Evolutionary conservation across 2,888 invertebrate genomes (phyloP), one percentile per base, ranked within the genome.

Genomic region (Nysson spinosus): DNA sequence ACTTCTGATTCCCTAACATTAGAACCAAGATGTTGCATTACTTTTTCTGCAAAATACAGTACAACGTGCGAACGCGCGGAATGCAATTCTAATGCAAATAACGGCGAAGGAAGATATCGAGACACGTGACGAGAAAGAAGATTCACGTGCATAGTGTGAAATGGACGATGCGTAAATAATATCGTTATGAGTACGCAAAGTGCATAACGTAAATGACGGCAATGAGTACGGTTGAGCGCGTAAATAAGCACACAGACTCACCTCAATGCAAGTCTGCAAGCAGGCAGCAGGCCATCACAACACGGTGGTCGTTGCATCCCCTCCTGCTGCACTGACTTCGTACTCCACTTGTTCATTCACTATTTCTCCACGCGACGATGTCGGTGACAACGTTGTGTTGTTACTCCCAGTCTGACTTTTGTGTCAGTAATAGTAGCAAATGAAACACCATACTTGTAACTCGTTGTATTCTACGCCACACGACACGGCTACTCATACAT

Each of bases 221-320:
- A 55, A 24, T 55, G 50, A 32, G 30, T 46, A 32, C 43, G 39
- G 49, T 49, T 35, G 49, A 57, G 43, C 61, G 46, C 40, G 28
- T 30, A 30, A 49, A 40, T 40, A 51, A 52, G 47, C 16, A 37
- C 20, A 52, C 16, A 54, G 32, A 72, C 77, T 55, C 61, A 80
- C 78, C 78, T 76, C 66, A 65, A 63, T 58, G 30, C 46, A 47
- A 75, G 65, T 73, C 67, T 67, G 56, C 54, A 65, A 72, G 58
- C 67, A 67, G 68, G 71, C 74, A 77, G 67, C 73, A 64, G 75
- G 64, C 64, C 61, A 72, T 78, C 60, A 56, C 61, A 65, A 62
- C 64, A 65, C 67, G 56, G 58, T 55, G 65, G 55, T 54, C 66
- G 71, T 74, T 60, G 72, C 73, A 79, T 78, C 66, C 60, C 69